Base-by-base conservation (phyloP, 2,113 vertebrate species). In the Colaptes auratus region DNA sequence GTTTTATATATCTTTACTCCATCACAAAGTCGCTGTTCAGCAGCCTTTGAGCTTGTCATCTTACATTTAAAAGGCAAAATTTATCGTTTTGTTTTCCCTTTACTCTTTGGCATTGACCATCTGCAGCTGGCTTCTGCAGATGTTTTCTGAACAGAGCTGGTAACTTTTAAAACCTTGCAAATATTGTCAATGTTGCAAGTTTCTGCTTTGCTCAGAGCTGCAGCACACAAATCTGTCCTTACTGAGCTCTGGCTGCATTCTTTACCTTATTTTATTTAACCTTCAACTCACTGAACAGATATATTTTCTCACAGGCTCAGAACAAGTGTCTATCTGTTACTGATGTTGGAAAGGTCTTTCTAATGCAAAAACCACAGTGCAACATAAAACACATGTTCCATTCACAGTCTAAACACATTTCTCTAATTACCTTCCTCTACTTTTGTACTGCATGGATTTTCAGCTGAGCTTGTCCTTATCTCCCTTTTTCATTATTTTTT, bases 71-170 rank as follows among this genome's bases (percentile, higher is more conserved):
- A 89, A 88, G 10, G 69, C 69, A 95, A 84, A 92, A 92, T 52
- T 84, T 92, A 96, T 71, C 86, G 71, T 16, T 79, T 93, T 95
- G 66, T 97, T 93, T 96, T 95, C 70, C 82, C 39, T 81, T 91
- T 86, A 88, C 17, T 93, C 90, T 95, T 91, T 96, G 95, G 66
- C 86, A 83, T 92, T 95, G 93, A 92, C 88, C 70, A 59, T 50
- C 30, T 88, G 76, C 91, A 94, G 94, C 90, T 93, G 95, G 65
- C 46, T 95, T 91, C 78, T 96, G 88, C 93, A 96, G 91, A 97
- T 97, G 93, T 96, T 95, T 95, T 91, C 72, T 67, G 82, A 93
- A 79, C 60, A 76, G 78, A 76, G 21, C 64, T 65, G 58, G 65
- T 86, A 73, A 86, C 94, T 95, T 94, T 79, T 88, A 95, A 95